A percentile compares a stretch with the other conserved stretches of the same genome.
Conservation (phyloP, 1,140 invertebrate species). For the Cotesia glomerata region DNA sequence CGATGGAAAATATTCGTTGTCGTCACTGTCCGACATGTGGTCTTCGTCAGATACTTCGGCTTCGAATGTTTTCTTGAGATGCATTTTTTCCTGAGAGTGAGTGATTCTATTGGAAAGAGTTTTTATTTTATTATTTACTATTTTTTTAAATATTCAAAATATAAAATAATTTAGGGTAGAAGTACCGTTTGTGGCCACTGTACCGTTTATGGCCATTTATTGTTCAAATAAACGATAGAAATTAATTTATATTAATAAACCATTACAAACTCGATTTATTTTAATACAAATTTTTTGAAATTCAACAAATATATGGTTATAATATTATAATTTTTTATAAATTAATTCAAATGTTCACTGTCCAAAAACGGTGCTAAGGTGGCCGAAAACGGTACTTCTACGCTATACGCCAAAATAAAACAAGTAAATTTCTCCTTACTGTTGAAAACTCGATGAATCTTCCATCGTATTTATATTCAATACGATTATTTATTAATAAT, state of each 20-base stretch:
- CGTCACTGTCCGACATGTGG: conserved; percentile 23
- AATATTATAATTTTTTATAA: too few relatives aligned
- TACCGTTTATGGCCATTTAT: too few relatives aligned
- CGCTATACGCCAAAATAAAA: conserved; percentile 16
- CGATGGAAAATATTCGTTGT: conserved; percentile 27
- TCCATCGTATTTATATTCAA: conserved; percentile 13
- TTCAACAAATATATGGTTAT: too few relatives aligned
- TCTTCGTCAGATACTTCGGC: conserved; percentile 19
- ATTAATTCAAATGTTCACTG: too few relatives aligned
- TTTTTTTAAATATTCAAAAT: conserved; percentile 22
- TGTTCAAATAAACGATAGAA: too few relatives aligned
- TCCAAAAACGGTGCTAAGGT: too few relatives aligned
- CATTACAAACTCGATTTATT: neutral
- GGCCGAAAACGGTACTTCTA: too few relatives aligned
- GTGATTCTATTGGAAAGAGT: conserved; percentile 20
- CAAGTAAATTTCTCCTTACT: conserved; percentile 24
- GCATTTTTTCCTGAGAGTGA: conserved; percentile 2
- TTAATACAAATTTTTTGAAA: too few relatives aligned
- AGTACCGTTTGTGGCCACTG: too few relatives aligned
- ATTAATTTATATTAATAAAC: too few relatives aligned
- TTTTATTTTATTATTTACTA: conserved; percentile 18
- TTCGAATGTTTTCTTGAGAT: conserved; percentile 22
- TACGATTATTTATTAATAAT: conserved; percentile 14
- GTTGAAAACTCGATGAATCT: conserved; percentile 22
- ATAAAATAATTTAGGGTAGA: conserved; percentile 12